Base-by-base conservation (phyloP, 1,140 invertebrate species). In the Mamestra configurata region DNA sequence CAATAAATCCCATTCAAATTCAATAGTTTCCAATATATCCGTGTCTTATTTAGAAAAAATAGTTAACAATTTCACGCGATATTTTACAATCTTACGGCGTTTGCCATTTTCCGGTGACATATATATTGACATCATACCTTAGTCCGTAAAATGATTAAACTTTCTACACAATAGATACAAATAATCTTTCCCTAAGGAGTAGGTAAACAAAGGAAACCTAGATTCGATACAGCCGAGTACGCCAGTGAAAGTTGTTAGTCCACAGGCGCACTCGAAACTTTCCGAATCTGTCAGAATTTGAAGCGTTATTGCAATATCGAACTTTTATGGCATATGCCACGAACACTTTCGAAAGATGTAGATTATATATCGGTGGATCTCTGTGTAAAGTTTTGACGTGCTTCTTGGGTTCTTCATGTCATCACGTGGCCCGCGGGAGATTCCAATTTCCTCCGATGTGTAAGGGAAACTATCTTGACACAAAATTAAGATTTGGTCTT, bases 191-290 rank as follows among this genome's bases (percentile, higher is more conserved):
- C 55, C 55, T 31, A 59, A 27, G 55, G 55, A 59, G 55, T 31
- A 27, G 31, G 55, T 31, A 27, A 31, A 59, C 55, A 59, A 59
- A 31, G 24, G 11, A 10, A 15, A 4, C 22, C 55, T 59, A 27
- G 24, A 59, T 55, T 2, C 53, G 24, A 55, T 59, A 31, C 55
- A 27, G 4, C 20, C 1, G 10, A 22, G 22, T 27, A n/a, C 55
- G 53, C 24, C 8, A 27, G 55, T 59, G 55, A 59, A 59, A 59
- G 55, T 59, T 59, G 55, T 59, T 59, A 59, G 24, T 6, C 24
- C 11, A 24, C 11, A 15, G 55, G 24, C 55, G 7, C 10, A 15
- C 4, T 27, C 15, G 22, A 59, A 59, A 59, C 11, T 59, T 2
- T 13, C 24, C 4, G 55, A 59, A 31, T 15, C 0, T 22, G 22